Percentiles rank a stretch among this genome's conserved stretches.
Conservation (phyloP, 1,140 invertebrate genomes). For the Pogonognathellus flavescens region DNA sequence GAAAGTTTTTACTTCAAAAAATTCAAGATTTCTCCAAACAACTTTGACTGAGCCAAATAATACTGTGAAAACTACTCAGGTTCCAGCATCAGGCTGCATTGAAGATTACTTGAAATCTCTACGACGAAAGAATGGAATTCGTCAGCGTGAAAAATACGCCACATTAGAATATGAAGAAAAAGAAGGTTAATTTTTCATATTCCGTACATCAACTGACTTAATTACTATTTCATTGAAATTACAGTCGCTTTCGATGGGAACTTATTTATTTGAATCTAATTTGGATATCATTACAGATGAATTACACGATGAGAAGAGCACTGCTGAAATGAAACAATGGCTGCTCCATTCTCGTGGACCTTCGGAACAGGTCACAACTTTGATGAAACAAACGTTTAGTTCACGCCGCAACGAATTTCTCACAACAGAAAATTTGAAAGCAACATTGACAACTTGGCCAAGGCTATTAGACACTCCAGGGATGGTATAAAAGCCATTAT, state of each 20-base stretch:
- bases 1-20: background rate
- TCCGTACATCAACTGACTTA: too few relatives aligned
- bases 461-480: background rate
- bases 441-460: background rate
- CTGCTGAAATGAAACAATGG: background rate
- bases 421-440: background rate
- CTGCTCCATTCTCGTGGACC: background rate
- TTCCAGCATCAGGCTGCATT: background rate
- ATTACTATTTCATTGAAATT: too few relatives aligned
- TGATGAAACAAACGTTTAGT: background rate
- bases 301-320: too few relatives aligned
- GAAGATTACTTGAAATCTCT: background rate
- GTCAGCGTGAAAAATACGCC: too few relatives aligned
- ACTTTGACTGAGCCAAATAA: background rate
- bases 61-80: background rate
- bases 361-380: background rate
- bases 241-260: too few relatives aligned
- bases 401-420: background rate
- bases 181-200: too few relatives aligned
- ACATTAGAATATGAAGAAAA: too few relatives aligned
- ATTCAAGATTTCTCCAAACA: background rate
- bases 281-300: too few relatives aligned
- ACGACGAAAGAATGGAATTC: background rate
- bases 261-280: too few relatives aligned
- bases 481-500: background rate